Evolutionary conservation across 2,113 vertebrate species (phyloP).

Genomic region (Gadus macrocephalus): DNA sequence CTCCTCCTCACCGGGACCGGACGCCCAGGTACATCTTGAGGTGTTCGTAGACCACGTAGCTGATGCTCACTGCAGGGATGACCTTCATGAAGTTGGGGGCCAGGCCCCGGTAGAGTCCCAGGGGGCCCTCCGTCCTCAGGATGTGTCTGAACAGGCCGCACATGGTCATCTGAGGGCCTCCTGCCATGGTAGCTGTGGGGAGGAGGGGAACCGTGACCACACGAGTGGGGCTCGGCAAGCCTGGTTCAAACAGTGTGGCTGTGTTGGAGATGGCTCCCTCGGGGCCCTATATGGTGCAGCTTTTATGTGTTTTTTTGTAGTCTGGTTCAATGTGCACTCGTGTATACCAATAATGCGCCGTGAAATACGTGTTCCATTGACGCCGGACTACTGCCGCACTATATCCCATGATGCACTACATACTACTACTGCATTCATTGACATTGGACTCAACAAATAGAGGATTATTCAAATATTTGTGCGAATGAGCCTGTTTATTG

Average conservation of each 20-base stretch:
- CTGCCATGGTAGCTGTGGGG: slow-evolving; percentile 77
- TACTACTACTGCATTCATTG: no score
- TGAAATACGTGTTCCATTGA: no score
- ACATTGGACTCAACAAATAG: no score
- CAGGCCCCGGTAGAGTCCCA: slow-evolving; percentile 91
- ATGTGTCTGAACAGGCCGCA: slow-evolving; percentile 88
- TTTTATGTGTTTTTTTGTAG: no score
- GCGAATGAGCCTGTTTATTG: no score
- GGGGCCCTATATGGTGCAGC: no score
- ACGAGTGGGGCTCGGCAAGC: neutral
- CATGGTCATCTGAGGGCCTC: slow-evolving; percentile 87
- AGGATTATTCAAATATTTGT: no score
- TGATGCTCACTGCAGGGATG: slow-evolving; percentile 97
- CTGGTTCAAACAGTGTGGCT: neutral
- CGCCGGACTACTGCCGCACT: no score
- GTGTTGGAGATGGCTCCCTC: neutral
- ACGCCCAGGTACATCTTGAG: slow-evolving; percentile 88
- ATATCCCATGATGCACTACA: no score
- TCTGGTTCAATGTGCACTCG: no score
- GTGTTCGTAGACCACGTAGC: slow-evolving; percentile 96
- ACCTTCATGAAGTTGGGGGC: slow-evolving; percentile 99
- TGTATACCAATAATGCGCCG: no score
- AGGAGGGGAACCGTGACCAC: neutral
- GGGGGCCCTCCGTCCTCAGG: slow-evolving; percentile 83
- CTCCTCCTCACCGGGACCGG: slow-evolving; percentile 79